These are phyloP conservation scores for Phoebastria nigripes DNA, from an alignment of 2,797 vertebrate species.

Conservation along the genomic window DNA sequence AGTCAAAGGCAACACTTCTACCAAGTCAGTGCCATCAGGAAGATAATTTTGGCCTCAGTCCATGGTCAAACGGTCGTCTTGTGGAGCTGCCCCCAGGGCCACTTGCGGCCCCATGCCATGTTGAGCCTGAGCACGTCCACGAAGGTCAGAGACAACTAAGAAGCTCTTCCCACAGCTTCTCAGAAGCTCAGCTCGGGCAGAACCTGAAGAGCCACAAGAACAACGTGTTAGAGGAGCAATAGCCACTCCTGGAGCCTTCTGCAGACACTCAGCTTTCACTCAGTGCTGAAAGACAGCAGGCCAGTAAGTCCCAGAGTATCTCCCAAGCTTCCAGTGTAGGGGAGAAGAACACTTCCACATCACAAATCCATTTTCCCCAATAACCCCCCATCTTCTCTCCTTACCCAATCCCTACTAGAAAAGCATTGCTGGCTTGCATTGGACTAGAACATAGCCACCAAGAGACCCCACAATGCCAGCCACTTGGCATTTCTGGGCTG, in stretches of 20 bases:
- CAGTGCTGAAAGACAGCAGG: neutral
- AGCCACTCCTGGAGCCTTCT: neutral
- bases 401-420: neutral
- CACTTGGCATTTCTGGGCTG: neutral
- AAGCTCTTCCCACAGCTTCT: neutral
- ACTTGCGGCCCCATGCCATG: accelerated
- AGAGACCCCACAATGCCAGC: neutral
- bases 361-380: neutral
- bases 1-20: neutral
- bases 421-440: neutral
- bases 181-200: neutral
- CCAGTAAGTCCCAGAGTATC: neutral
- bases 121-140: neutral
- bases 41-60: neutral
- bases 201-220: neutral
- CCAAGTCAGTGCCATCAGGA: neutral
- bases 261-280: neutral
- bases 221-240: accelerated
- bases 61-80: neutral
- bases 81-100: neutral
- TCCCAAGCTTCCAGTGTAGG: neutral
- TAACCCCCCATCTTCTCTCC: neutral
- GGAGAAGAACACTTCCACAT: neutral
- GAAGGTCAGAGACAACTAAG: neutral
- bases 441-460: neutral